Base-by-base conservation (phyloP, 2,113 vertebrate genomes). In the Fulica atra region DNA sequence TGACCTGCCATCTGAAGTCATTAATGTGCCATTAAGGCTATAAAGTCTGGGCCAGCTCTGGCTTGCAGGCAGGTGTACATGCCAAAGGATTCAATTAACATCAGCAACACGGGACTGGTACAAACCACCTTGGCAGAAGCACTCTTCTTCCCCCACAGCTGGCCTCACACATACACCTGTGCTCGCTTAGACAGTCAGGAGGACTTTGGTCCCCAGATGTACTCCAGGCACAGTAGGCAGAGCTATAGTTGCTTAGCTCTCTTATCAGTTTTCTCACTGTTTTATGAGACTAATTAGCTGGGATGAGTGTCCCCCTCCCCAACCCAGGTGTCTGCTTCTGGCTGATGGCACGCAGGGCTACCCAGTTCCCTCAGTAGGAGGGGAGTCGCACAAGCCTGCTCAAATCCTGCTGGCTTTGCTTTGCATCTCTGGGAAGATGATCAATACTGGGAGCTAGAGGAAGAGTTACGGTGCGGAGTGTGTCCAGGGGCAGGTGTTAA, bases 1-100 rank as follows among this genome's bases (percentile, higher is more conserved):
- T 36, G 82, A 95, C 50, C 66, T 90, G 59, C 68, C 82, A 80
- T 50, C 79, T 92, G 71, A 95, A 96, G 91, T 81, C 82, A 88
- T 92, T 88, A 84, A 78, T 23, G 85, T 57, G 72, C 72, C 46
- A 77, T 78, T 84, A 68, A 0, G 3, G 51, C 86, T 51, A 17
- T 64, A 14, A 80, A 86, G 44, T 1, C 64, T 77, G 82, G 76
- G 60, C 92, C 51, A 92, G 51, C 63, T 59, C 76, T 93, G 76
- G 40, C 64, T 91, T 50, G 36, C 56, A 88, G 54, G 76, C 76
- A 73, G 60, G 38, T 54, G 35, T 40, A 36, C 26, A 9, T 61
- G 76, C 88, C 92, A 94, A 68, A 86, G 70, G 6, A 77, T 44
- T 78, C 73, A 72, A 93, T 93, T 84, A 88, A 73, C 80, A 78